Evolutionary conservation across 2,797 vertebrate genomes (phyloP).

Genomic region (Melanotaenia nigrans): DNA sequence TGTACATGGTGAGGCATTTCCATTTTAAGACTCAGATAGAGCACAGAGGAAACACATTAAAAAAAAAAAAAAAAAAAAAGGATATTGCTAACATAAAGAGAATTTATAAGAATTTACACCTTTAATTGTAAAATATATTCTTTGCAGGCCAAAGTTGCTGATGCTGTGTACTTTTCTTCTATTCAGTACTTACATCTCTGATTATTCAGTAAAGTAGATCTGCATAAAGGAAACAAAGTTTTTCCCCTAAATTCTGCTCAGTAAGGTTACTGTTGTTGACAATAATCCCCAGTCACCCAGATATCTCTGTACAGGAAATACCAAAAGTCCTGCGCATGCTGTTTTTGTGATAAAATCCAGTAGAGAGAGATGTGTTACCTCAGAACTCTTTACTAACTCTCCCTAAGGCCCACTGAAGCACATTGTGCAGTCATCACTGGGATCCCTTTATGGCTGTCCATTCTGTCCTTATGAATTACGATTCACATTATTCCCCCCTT

Average conservation of each 20-base stretch:
- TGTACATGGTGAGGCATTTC: constrained; percentile 7
- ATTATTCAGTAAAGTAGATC: constrained; percentile 59
- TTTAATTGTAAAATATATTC: constrained; percentile 62
- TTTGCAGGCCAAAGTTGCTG: constrained; percentile 69
- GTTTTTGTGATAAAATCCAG: constrained; percentile 53
- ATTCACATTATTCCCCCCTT: constrained; percentile 68
- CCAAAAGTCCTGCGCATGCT: constrained; percentile 22
- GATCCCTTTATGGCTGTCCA: constrained; percentile 71
- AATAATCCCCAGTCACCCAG: not conserved
- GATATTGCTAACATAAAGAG: constrained; percentile 61
- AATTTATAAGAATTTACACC: constrained; percentile 41
- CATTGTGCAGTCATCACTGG: constrained; percentile 59
- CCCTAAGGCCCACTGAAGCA: constrained; percentile 43
- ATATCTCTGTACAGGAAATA: constrained; percentile 15
- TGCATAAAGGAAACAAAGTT: constrained; percentile 43
- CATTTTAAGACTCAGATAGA: constrained; percentile 39
- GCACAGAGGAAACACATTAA: constrained; percentile 43
- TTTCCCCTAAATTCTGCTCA: constrained; percentile 15
- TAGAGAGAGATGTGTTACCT: constrained; percentile 52
- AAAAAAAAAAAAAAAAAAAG: constrained; percentile 43
- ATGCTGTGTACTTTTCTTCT: constrained; percentile 41
- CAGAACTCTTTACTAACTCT: constrained; percentile 57
- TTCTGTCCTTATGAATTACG: constrained; percentile 72
- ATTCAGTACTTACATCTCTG: constrained; percentile 38
- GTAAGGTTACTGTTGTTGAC: constrained; percentile 8